Percentiles rank a stretch among this genome's conserved stretches.
These are phyloP conservation scores for Harpegnathos saltator DNA, from an alignment of 1,140 invertebrate genomes.

Conservation along the genomic window DNA sequence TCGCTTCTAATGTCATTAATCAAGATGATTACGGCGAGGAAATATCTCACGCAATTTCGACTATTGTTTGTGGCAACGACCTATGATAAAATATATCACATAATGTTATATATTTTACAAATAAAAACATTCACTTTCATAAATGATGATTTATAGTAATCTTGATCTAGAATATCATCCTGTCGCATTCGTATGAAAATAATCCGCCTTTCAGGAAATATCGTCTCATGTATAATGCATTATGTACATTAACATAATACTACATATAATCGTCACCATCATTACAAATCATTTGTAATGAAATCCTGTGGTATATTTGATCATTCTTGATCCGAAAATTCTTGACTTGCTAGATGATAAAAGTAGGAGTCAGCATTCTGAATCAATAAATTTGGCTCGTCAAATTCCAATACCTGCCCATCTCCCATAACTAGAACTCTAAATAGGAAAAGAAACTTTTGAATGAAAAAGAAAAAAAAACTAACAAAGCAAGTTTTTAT, in stretches of 20 bases:
- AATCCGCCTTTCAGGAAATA: constrained; percentile 34
- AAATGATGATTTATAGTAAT: neutral
- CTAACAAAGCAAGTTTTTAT: neutral
- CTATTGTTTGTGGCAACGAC: constrained; percentile 5
- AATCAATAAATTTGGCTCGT: constrained; percentile 90
- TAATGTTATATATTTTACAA: constrained; percentile 23
- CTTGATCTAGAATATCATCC: constrained; percentile 34
- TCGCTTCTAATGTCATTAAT: too few species aligned
- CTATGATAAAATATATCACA: constrained; percentile 23
- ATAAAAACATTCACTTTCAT: constrained; percentile 23
- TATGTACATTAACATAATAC: neutral
- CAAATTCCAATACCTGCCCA: constrained; percentile 93
- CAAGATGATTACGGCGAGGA: too few species aligned
- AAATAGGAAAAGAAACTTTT: constrained; percentile 68
- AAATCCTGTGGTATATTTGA: neutral
- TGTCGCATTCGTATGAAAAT: constrained; percentile 60
- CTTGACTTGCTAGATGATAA: constrained; percentile 88
- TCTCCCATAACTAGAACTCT: constrained; percentile 93
- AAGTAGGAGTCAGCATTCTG: constrained; percentile 90
- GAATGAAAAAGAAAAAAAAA: neutral
- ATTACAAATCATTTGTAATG: neutral
- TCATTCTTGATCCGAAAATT: constrained; percentile 81
- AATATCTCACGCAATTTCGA: too few species aligned
- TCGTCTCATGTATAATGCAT: neutral
- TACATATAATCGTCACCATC: neutral